Evolutionary conservation across 2,113 vertebrate species (phyloP).

Genomic region (Sinocyclocheilus anshuiensis): DNA sequence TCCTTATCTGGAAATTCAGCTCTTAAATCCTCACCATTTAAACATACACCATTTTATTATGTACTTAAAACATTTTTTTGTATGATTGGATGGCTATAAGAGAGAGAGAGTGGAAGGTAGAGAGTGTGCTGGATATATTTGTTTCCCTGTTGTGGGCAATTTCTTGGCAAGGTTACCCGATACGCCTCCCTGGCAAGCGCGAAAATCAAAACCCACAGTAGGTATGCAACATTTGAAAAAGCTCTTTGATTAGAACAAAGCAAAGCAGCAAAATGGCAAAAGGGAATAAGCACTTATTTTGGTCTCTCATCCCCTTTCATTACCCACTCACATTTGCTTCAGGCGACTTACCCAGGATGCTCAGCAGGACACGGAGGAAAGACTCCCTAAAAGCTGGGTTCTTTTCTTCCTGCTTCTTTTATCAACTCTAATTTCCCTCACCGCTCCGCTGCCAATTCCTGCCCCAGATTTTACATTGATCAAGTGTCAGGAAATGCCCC

Average conservation of each 20-base stretch:
- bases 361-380: constrained; percentile 73
- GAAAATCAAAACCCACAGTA: constrained; percentile 64
- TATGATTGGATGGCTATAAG: not conserved
- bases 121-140: constrained; percentile 46
- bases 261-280: constrained; percentile 72
- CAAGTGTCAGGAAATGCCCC: constrained; percentile 61
- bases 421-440: constrained; percentile 76
- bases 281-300: constrained; percentile 77
- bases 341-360: constrained; percentile 72
- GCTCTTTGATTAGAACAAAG: constrained; percentile 76
- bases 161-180: constrained; percentile 66
- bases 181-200: constrained; percentile 64
- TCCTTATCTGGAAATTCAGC: not conserved
- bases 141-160: constrained; percentile 62
- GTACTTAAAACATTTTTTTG: constrained; percentile 47
- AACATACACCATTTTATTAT: constrained; percentile 43
- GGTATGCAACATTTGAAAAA: constrained; percentile 71
- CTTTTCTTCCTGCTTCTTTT: constrained; percentile 65
- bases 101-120: constrained; percentile 21
- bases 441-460: constrained; percentile 70
- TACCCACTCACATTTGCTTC: constrained; percentile 75
- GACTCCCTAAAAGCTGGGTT: constrained; percentile 66
- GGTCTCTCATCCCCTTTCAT: constrained; percentile 75
- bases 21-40: constrained; percentile 23
- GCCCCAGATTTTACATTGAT: constrained; percentile 77